Evolutionary conservation across 1,140 invertebrate genomes (phyloP), one percentile per base, ranked within the genome.

Genomic region (Polyergus mexicanus): DNA sequence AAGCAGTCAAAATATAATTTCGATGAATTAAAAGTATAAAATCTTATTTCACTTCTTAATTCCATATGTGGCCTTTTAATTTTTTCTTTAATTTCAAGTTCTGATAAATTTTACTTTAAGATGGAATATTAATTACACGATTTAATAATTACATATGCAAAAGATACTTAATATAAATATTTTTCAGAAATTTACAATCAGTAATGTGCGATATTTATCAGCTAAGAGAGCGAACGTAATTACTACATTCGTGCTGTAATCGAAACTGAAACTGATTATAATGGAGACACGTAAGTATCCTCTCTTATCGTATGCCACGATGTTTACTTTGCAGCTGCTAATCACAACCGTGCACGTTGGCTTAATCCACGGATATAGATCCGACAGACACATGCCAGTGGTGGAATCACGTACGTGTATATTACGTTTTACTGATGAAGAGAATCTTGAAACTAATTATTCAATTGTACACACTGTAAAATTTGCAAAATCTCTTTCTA

Each of bases 261-360:
- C 19, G 16, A 32, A 44, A n/a, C 10, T 32, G 38, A n/a, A 72
- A 60, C 7, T 80, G 16, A 25, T 80, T 72, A 22, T 7, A 71
- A 28, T 66, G n/a, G 13, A 35, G 62, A 78, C 25, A 60, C 35
- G 41, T 56, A 60, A 13, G 25, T 32, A 68, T 19, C 5, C 16
- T 51, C 38, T 47, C 19, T 60, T 83, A 83, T 72, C 51, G 16
- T 16, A 3, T 2, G 1, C 3, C 25, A 44, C 38, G 7, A 72
- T 81, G 68, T 83, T 83, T 72, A 83, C 25, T 83, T 83, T 83
- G 54, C 19, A 60, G 25, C 5, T 62, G 19, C 68, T 83, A 83
- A 83, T 83, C 68, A 72, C 11, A 54, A 74, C 19, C 19, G 38
- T 69, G 66, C 41, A 74, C 32, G 32, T 80, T 68, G 76, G 56